Conservation (phyloP, 2,113 vertebrate genomes). For the Gobio gobio region DNA sequence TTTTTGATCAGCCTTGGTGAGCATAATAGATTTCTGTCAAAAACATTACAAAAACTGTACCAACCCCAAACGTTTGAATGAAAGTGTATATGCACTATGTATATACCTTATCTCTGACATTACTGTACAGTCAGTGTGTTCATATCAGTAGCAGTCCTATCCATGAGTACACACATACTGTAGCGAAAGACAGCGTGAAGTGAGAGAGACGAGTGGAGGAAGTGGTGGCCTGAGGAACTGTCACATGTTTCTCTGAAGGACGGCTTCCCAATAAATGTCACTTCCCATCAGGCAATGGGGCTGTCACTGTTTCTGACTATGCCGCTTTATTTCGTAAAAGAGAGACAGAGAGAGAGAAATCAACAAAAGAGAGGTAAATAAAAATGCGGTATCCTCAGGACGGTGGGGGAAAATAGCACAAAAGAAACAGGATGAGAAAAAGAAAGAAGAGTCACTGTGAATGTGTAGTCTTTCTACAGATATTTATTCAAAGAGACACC, state of each 20-base stretch:
- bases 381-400: constrained; percentile 9
- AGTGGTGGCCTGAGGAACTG: constrained; percentile 56
- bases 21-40: too few species aligned
- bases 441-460: not conserved
- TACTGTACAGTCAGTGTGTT: not conserved
- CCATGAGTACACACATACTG: constrained; percentile 49
- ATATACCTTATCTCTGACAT: not conserved
- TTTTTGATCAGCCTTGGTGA: too few species aligned
- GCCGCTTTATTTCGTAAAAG: constrained; percentile 51
- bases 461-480: not conserved
- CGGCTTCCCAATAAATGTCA: constrained; percentile 69
- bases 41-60: too few species aligned
- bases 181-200: constrained; percentile 48
- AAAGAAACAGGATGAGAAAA: not conserved
- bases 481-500: constrained; percentile 2
- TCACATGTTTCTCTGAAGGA: constrained; percentile 66
- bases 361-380: constrained; percentile 11
- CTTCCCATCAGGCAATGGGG: constrained; percentile 62
- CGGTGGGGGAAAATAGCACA: not conserved
- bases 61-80: too few species aligned
- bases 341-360: constrained; percentile 48
- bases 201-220: constrained; percentile 39
- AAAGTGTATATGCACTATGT: not conserved
- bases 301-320: constrained; percentile 42
- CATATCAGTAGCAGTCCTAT: not conserved